These are phyloP conservation scores for Neosilurus hyrtlii DNA, from an alignment of 2,797 vertebrate species.

Conservation along the genomic window DNA sequence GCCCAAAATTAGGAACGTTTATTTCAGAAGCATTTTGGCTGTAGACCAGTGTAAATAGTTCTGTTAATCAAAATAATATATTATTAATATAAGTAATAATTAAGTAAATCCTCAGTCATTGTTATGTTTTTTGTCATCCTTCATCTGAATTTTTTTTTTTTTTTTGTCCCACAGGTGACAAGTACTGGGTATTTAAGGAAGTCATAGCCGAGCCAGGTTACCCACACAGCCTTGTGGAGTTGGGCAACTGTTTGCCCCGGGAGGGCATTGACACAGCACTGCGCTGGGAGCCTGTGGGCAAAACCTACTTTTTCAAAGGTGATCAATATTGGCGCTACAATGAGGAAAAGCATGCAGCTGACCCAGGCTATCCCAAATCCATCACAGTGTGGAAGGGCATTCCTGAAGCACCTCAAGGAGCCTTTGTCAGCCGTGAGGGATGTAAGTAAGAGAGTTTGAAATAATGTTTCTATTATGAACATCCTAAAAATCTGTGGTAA, in stretches of 20 bases:
- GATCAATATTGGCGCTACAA: conserved; percentile 98
- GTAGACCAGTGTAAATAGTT: too few species aligned
- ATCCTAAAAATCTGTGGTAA: too few species aligned
- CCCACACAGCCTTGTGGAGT: conserved; percentile 87
- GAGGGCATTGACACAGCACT: conserved; percentile 93
- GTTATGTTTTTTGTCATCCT: too few species aligned
- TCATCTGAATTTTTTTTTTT: too few species aligned
- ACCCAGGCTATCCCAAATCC: conserved; percentile 93
- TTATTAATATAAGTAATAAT: too few species aligned
- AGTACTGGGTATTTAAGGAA: conserved; percentile 97
- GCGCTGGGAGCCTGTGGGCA: conserved; percentile 93
- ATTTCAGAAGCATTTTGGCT: too few species aligned
- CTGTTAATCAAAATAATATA: too few species aligned
- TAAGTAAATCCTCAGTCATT: too few species aligned
- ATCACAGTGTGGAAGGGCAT: conserved; percentile 94
- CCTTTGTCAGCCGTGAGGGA: conserved; percentile 96
- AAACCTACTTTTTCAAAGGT: conserved; percentile 98
- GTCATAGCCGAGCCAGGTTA: conserved; percentile 91
- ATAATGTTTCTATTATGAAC: neutral
- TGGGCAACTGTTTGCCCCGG: conserved; percentile 86
- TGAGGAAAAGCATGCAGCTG: conserved; percentile 85
- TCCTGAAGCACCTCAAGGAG: conserved; percentile 90
- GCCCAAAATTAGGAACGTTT: too few species aligned
- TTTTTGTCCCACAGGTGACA: conserved; percentile 83
- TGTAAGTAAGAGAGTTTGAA: conserved; percentile 75